Base-by-base conservation (phyloP, 1,140 invertebrate genomes). In the Pissodes strobi region DNA sequence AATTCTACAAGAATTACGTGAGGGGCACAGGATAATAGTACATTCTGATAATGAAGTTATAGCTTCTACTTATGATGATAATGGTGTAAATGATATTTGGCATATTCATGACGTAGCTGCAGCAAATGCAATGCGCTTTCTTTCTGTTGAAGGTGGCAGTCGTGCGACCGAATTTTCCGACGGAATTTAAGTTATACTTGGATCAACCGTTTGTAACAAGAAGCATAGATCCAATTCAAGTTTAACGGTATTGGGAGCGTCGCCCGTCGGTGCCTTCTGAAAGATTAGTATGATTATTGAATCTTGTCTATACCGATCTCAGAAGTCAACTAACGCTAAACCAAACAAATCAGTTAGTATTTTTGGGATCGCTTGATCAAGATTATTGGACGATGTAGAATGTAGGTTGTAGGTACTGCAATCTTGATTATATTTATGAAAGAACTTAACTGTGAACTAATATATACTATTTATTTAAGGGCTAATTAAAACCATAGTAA, bases 161-260 rank as follows among this genome's bases (percentile, higher is more conserved):
- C 10, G 8, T 10, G 38, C n/a, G 3, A 27, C n/a, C 15, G n/a
- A n/a, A n/a, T n/a, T n/a, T n/a, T n/a, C 51, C 51, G 12, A 53
- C 27, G 12, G 51, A 37, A 13, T 38, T 53, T 10, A 53, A 53
- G 19, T 53, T 53, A 38, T 53, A 15, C 19, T 53, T 53, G 18
- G 22, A 34, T 10, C 51, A 53, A 38, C 51, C 51, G 4, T 3
- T 38, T 5, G 17, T 38, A 10, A 9, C 2, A 10, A 6, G 51
- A 37, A 53, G 10, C 2, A 10, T 2, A 18, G 27, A 38, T 25
- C 51, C 51, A 34, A 53, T 53, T 53, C 25, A 15, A 0, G 22
- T 41, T 27, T 62, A 62, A 39, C 22, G 2, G 18, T 53, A 2
- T 21, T 51, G n/a, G 59, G 51, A 19, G 51, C n/a, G n/a, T n/a